Evolutionary conservation across 2,888 invertebrate genomes (phyloP).

Genomic region (Dioctria rufipes): DNA sequence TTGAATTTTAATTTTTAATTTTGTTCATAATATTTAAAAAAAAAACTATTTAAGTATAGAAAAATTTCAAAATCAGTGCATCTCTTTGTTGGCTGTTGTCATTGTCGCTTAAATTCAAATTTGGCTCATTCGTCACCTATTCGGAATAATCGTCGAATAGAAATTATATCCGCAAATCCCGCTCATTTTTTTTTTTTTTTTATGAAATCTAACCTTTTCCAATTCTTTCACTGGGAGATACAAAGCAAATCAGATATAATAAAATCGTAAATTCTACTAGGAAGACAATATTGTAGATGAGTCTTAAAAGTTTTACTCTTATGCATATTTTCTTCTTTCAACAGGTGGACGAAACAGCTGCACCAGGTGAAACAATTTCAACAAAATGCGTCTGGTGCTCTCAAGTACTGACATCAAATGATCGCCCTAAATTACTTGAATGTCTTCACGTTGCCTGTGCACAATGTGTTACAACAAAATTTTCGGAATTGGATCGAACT

Average conservation of each 20-base stretch:
- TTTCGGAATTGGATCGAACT: constrained; percentile 71
- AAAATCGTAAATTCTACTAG: neutral
- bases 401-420: constrained; percentile 73
- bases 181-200: too few relatives aligned
- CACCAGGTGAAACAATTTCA: constrained; percentile 63
- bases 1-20: too few relatives aligned
- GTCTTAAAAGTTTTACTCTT: neutral
- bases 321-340: neutral
- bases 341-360: constrained; percentile 59
- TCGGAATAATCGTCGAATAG: too few relatives aligned
- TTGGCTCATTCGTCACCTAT: too few relatives aligned
- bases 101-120: too few relatives aligned
- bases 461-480: constrained; percentile 80
- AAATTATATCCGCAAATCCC: too few relatives aligned
- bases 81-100: too few relatives aligned
- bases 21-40: too few relatives aligned
- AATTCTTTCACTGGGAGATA: neutral
- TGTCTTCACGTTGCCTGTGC: constrained; percentile 91
- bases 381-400: constrained; percentile 75
- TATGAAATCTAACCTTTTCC: too few relatives aligned
- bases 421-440: constrained; percentile 86
- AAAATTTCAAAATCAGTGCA: too few relatives aligned
- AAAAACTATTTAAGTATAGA: too few relatives aligned
- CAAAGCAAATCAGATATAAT: too few relatives aligned
- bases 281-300: constrained; percentile 6